Evolutionary conservation across 2,888 invertebrate genomes (phyloP), one percentile per base, ranked within the genome.

Genomic region (Agrotis puta): DNA sequence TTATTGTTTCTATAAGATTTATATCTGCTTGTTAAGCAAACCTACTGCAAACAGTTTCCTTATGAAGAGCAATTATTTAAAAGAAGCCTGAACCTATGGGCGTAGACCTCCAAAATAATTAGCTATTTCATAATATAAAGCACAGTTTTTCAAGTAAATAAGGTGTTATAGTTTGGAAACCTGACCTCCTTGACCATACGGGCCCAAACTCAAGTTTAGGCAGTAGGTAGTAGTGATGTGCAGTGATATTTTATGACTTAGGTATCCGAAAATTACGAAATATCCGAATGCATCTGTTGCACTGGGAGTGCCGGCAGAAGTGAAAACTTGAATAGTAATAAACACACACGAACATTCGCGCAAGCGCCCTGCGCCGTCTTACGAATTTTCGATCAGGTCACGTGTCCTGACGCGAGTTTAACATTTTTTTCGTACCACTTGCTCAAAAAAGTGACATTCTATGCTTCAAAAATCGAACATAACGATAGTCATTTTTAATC

Each of bases 141-240:
- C 18, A 43, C 20, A 43, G 22, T 6, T 43, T 0, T 22, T 22
- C 11, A 6, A 45, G 43, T 56, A 20, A 56, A 54, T 70, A 53
- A 20, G 51, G 65, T 51, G 66, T 20, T 47, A 14, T 20, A 45
- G n/a, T 81, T 77, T 24, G n/a, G 53, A 66, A 68, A 74, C 48
- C 14, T 24, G 68, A 64, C 63, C 57, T 82, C 47, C 16, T 68
- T 70, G 62, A 33, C 64, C 47, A 33, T 67, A 67, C 0, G 5
- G 0, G 22, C 7, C 3, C 45, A 39, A 65, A 43, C 33, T 64
- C n/a, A 53, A 67, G 13, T 66, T 74, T 50, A 20, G 39, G 50
- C 48, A 61, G 33, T 64, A 57, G 50, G 16, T 67, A 61, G 59
- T 50, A 74, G 70, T 51, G 81, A 47, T 67, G 67, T 64, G n/a